Conservation (phyloP, 2,797 vertebrate species). For the Spondyliosoma cantharus region DNA sequence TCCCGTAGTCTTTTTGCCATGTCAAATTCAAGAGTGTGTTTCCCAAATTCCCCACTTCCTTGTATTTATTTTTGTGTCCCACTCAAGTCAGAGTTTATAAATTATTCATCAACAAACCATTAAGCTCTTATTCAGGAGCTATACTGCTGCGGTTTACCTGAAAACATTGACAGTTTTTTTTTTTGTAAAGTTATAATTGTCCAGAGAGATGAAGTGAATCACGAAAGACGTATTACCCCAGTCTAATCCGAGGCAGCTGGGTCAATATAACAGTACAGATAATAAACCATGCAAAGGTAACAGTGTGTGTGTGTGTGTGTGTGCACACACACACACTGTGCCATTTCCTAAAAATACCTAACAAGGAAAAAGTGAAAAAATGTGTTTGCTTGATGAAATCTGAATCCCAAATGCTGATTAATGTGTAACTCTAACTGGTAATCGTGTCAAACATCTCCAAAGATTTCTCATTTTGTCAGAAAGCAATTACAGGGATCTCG, state of each 20-base stretch:
- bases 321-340: conserved; percentile 8
- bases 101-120: conserved; percentile 43
- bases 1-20: conserved; percentile 10
- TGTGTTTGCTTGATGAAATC: conserved; percentile 32
- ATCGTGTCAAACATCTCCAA: conserved; percentile 21
- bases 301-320: conserved; percentile 30
- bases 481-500: conserved; percentile 22
- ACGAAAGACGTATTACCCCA: conserved; percentile 48
- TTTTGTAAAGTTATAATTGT: conserved; percentile 42
- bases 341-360: conserved; percentile 36
- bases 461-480: conserved; percentile 37
- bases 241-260: conserved; percentile 51
- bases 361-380: conserved; percentile 10
- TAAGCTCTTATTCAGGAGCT: conserved; percentile 26
- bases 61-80: conserved; percentile 27
- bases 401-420: conserved; percentile 20
- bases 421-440: conserved; percentile 32
- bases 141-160: conserved; percentile 22
- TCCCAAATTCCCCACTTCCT: conserved; percentile 33
- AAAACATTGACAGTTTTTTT: conserved; percentile 33
- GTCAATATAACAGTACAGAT: conserved; percentile 49
- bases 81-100: conserved; percentile 36
- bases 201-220: conserved; percentile 41
- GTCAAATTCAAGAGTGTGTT: conserved; percentile 27
- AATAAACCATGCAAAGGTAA: conserved; percentile 46